Conservation (phyloP, 2,888 invertebrate genomes). For the Nephrotoma guestfalica region DNA sequence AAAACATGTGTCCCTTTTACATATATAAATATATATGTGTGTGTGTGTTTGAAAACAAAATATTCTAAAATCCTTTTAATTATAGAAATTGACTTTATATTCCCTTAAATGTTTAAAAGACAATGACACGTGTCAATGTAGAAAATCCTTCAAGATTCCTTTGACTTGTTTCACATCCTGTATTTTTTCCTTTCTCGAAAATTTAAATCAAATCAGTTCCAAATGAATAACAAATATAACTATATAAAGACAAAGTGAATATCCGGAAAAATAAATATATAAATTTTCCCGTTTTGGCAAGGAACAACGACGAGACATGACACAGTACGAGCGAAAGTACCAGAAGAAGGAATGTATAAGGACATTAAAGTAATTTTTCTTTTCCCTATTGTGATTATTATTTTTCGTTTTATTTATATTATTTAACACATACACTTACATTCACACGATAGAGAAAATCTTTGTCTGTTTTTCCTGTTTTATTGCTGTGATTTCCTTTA, state of each 20-base stretch:
- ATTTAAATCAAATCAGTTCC: not conserved
- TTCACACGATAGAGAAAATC: not conserved
- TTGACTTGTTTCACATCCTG: not conserved
- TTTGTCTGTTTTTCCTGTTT: not conserved
- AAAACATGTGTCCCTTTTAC: not conserved
- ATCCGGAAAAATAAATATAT: not conserved
- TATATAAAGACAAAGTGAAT: not conserved
- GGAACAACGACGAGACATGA: not conserved
- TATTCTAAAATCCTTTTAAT: not conserved
- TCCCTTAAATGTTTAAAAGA: not conserved
- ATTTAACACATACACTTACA: not conserved
- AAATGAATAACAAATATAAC: not conserved
- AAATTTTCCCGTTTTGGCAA: not conserved
- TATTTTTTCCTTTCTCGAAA: not conserved
- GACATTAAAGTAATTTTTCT: not conserved
- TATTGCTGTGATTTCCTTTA: not conserved
- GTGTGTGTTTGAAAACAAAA: not conserved
- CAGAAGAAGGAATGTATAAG: not conserved
- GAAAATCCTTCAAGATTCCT: not conserved
- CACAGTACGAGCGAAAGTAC: not conserved
- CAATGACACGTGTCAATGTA: not conserved
- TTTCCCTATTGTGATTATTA: not conserved
- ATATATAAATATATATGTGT: too few relatives aligned
- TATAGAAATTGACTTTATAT: not conserved
- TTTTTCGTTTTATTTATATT: not conserved